A percentile compares a stretch with the other conserved stretches of the same genome.
Evolutionary conservation across 2,113 vertebrate species (phyloP).

Genomic region (Garra rufa): DNA sequence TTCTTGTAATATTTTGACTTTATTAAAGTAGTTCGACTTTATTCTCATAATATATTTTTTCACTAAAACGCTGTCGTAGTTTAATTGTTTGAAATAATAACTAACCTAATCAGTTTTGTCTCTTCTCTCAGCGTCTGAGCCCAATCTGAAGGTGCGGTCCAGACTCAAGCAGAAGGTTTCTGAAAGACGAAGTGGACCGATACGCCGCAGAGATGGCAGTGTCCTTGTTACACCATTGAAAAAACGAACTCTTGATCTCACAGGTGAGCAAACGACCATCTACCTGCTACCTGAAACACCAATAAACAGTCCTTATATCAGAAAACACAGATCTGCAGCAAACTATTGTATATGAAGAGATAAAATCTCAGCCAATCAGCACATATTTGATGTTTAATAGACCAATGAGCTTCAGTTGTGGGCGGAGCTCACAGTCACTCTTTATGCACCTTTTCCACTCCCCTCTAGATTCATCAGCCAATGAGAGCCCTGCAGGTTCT

Average conservation of each 20-base stretch:
- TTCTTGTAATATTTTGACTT: too few species aligned
- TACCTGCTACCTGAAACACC: background rate
- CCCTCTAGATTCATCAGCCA: constrained; percentile 81
- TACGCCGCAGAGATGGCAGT: constrained; percentile 90
- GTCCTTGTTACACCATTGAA: constrained; percentile 67
- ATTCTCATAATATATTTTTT: too few species aligned
- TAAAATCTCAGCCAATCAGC: background rate
- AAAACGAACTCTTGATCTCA: constrained; percentile 49
- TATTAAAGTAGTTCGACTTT: too few species aligned
- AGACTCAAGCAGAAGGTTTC: constrained; percentile 97
- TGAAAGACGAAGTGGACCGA: constrained; percentile 90
- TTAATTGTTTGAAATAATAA: background rate
- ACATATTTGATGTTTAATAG: background rate
- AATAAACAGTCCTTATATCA: background rate
- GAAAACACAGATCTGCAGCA: background rate
- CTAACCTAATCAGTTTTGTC: background rate
- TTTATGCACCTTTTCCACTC: background rate
- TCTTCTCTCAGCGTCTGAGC: constrained; percentile 84
- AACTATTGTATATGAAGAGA: background rate
- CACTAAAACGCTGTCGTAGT: too few species aligned
- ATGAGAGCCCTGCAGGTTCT: constrained; percentile 84
- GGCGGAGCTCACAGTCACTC: background rate
- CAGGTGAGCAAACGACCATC: constrained; percentile 46
- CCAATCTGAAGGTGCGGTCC: constrained; percentile 94
- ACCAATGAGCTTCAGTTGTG: constrained; percentile 4